Percentiles rank a stretch among this genome's conserved stretches.
phyloP scores from a whole-genome alignment of 2,113 vertebrate species.

The Cyprinodon brontotheroides region DNA sequence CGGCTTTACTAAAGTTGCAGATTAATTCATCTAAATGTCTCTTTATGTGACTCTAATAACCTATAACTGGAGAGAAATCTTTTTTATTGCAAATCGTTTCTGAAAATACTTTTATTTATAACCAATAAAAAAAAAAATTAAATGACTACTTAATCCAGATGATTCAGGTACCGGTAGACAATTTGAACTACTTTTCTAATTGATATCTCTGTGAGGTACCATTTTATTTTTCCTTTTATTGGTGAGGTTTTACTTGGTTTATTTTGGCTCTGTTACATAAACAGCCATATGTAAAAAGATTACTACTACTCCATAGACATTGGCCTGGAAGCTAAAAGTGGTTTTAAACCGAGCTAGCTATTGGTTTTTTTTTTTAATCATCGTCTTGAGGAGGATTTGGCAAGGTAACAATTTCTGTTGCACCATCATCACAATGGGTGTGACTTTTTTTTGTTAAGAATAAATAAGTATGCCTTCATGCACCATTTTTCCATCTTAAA shows the following conservation, averaged over 20 bases:
- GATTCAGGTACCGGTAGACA: not conserved
- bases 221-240: conserved; percentile 13
- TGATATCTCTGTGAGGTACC: conserved; percentile 14
- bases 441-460: conserved; percentile 15
- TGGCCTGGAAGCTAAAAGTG: conserved; percentile 39
- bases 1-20: too few species aligned
- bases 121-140: not conserved
- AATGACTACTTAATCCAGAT: not conserved
- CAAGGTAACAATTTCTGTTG: conserved; percentile 55
- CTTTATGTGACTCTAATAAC: too few species aligned
- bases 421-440: conserved; percentile 69
- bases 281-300: conserved; percentile 44
- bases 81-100: not conserved
- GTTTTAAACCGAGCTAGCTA: conserved; percentile 38
- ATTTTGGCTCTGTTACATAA: conserved; percentile 38
- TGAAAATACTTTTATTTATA: not conserved
- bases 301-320: conserved; percentile 11
- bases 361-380: conserved; percentile 46
- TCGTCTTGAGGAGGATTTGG: conserved; percentile 49
- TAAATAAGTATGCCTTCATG: conserved; percentile 29
- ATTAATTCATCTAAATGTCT: too few species aligned
- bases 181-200: not conserved
- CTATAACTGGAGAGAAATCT: too few species aligned
- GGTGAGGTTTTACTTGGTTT: conserved; percentile 26
- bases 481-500: conserved; percentile 33